Evolutionary conservation across 2,797 vertebrate genomes (phyloP).

Genomic region (Thripadectes ignobilis): DNA sequence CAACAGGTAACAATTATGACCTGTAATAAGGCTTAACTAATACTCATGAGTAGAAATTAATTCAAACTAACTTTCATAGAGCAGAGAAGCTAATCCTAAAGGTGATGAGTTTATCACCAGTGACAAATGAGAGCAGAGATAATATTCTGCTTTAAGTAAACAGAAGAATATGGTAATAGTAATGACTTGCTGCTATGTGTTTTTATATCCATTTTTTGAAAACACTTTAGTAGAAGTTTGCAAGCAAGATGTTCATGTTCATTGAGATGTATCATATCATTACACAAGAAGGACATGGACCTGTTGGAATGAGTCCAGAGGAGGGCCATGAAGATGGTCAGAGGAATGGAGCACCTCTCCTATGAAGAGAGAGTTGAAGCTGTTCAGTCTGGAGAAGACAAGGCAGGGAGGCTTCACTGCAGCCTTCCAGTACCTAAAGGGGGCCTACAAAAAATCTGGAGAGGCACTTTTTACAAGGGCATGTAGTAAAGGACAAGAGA

Average conservation of each 20-base stretch:
- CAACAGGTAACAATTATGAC: not conserved
- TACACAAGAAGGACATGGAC: not conserved
- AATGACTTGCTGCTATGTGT: accelerated
- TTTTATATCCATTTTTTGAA: not conserved
- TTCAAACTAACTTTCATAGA: not conserved
- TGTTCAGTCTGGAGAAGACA: not conserved
- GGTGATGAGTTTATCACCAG: no score
- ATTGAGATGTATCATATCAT: not conserved
- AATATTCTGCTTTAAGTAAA: no score
- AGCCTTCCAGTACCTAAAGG: not conserved
- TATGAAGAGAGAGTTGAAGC: not conserved
- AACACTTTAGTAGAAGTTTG: not conserved
- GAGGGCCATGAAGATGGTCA: no score
- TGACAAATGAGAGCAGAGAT: no score
- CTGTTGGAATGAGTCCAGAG: not conserved
- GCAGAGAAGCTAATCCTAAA: not conserved
- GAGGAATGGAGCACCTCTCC: not conserved
- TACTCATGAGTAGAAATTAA: not conserved
- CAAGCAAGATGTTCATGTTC: not conserved
- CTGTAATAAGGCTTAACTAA: not conserved
- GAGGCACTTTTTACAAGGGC: not conserved
- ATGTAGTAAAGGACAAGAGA: not conserved
- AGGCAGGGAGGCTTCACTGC: not conserved
- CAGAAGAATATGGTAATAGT: not conserved
- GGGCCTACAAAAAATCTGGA: not conserved